These are phyloP conservation scores for Machaerirhynchus nigripectus DNA, from an alignment of 2,113 vertebrate species.

Conservation along the genomic window DNA sequence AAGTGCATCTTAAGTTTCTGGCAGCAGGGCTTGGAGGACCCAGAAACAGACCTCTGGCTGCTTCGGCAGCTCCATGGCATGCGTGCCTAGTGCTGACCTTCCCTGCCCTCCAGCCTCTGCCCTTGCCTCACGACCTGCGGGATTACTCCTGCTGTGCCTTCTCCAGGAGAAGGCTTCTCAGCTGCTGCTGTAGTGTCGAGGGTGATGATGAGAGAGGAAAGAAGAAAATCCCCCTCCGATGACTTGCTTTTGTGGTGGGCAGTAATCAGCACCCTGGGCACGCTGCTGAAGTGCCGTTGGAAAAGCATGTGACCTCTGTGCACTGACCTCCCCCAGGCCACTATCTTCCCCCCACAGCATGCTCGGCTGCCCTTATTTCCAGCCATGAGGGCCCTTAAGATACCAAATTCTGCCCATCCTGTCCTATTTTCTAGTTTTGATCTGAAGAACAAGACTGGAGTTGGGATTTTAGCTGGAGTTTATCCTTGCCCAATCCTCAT, in stretches of 20 bases:
- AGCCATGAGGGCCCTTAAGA: not conserved
- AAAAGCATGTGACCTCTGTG: not conserved
- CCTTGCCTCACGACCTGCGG: conserved; percentile 27
- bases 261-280: conserved; percentile 51
- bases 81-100: conserved; percentile 12
- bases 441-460: not conserved
- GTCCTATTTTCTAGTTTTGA: not conserved
- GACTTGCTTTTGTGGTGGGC: conserved; percentile 40
- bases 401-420: not conserved
- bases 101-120: conserved; percentile 60
- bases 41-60: conserved; percentile 20
- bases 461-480: not conserved
- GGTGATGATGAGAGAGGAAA: not conserved
- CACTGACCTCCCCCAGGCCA: not conserved
- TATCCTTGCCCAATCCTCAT: not conserved
- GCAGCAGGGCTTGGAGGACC: not conserved
- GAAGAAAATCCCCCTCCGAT: not conserved
- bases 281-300: not conserved
- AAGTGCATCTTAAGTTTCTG: conserved; percentile 60
- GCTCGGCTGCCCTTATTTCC: not conserved
- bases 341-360: not conserved
- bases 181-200: conserved; percentile 30
- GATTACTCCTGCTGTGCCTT: conserved; percentile 53
- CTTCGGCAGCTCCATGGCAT: not conserved
- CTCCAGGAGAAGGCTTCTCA: conserved; percentile 24